A percentile compares a stretch with the other conserved stretches of the same genome.
Evolutionary conservation across 2,113 vertebrate species (phyloP).

Genomic region (Malurus elegans): DNA sequence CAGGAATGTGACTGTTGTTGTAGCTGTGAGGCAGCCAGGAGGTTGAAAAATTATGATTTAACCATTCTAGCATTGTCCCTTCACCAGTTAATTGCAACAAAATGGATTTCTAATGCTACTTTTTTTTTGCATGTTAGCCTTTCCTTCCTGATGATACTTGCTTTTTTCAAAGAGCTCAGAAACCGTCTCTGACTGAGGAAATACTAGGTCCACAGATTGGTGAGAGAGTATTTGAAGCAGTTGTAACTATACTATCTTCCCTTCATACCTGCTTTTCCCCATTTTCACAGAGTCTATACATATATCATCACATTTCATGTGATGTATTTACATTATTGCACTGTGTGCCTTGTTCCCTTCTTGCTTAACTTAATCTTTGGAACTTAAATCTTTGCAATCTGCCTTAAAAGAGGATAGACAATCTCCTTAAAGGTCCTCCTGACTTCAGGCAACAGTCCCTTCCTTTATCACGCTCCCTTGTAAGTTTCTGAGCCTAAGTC

Average conservation of each 20-base stretch:
- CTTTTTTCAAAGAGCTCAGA: neutral
- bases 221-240: neutral
- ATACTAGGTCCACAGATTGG: neutral
- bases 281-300: neutral
- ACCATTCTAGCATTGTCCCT: neutral
- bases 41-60: constrained; percentile 7
- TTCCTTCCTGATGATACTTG: neutral
- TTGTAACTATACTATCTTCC: neutral
- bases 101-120: neutral
- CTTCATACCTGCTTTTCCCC: neutral
- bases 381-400: neutral
- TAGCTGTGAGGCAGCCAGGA: neutral
- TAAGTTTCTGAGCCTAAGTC: neutral
- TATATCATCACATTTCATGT: neutral
- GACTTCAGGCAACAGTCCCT: neutral
- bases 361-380: neutral
- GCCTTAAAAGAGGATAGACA: neutral
- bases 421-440: neutral
- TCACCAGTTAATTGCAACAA: neutral
- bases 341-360: neutral
- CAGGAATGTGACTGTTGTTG: neutral
- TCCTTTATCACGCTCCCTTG: neutral
- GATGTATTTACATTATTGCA: fast-evolving
- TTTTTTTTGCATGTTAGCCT: neutral
- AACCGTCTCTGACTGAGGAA: neutral